Percentiles rank a stretch among this genome's conserved stretches.
Evolutionary conservation across 2,888 invertebrate species (phyloP).

Genomic region (Tachina lurida): DNA sequence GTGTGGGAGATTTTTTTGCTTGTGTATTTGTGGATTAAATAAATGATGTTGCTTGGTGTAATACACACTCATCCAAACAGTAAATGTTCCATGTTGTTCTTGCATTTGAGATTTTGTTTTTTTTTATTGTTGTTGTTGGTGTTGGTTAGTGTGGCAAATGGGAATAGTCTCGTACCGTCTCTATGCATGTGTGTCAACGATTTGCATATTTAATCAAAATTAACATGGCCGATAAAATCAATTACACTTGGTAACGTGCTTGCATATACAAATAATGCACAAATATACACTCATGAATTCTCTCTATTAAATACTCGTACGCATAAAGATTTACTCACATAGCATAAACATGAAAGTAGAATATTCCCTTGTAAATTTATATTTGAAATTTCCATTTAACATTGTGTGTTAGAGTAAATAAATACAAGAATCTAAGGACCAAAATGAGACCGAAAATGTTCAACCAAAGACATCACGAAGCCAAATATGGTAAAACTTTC

Average conservation of each 20-base stretch:
- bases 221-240: slow-evolving; percentile 84
- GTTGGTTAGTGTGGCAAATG: slow-evolving; percentile 47
- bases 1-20: neutral
- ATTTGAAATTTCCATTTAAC: slow-evolving; percentile 33
- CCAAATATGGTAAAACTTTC: neutral
- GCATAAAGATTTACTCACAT: slow-evolving; percentile 69
- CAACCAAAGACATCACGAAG: neutral
- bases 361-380: slow-evolving; percentile 28
- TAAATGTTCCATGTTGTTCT: neutral
- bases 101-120: slow-evolving; percentile 31
- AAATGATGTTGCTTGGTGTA: slow-evolving; percentile 36
- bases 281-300: neutral
- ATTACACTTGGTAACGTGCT: slow-evolving; percentile 78
- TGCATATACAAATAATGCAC: slow-evolving; percentile 46
- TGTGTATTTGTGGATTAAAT: slow-evolving; percentile 52
- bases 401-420: slow-evolving; percentile 40
- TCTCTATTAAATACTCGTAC: slow-evolving; percentile 71
- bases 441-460: slow-evolving; percentile 10
- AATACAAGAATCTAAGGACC: neutral
- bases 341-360: neutral
- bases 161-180: slow-evolving; percentile 34
- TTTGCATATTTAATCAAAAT: slow-evolving; percentile 84
- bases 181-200: slow-evolving; percentile 78
- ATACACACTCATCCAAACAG: slow-evolving; percentile 19
- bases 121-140: slow-evolving; percentile 9